Evolutionary conservation across 2,113 vertebrate genomes (phyloP).

Genomic region (Thomomys bottae): DNA sequence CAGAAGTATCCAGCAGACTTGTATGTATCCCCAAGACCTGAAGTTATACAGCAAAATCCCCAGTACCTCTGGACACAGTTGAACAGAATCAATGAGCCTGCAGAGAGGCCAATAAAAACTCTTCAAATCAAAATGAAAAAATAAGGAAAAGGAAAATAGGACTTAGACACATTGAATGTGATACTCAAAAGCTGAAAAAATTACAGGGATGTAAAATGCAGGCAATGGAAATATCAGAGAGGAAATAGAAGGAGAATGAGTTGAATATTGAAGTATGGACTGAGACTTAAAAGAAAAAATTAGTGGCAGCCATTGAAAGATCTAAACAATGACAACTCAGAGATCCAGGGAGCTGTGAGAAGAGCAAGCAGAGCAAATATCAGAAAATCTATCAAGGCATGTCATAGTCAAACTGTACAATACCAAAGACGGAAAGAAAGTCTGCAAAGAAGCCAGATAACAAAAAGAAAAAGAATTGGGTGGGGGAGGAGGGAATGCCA

Average conservation of each 20-base stretch:
- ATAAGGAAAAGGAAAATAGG: neutral
- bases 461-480: neutral
- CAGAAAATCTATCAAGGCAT: neutral
- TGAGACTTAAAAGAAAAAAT: neutral
- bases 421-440: conserved; percentile 4
- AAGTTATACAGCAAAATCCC: neutral
- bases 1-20: neutral
- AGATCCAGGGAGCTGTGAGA: neutral
- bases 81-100: neutral
- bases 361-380: neutral
- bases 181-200: neutral
- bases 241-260: neutral
- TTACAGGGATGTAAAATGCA: neutral
- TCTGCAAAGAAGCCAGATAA: neutral
- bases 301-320: neutral
- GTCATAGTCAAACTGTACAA: conserved; percentile 10
- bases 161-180: neutral
- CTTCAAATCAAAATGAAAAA: neutral
- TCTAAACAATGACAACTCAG: neutral
- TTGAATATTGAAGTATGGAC: conserved; percentile 8
- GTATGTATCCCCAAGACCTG: neutral
- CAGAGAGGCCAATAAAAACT: neutral
- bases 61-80: neutral
- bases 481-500: neutral
- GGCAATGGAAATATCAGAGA: neutral